These are phyloP conservation scores for Gonioctena quinquepunctata DNA, from an alignment of 1,140 invertebrate species.

Conservation along the genomic window DNA sequence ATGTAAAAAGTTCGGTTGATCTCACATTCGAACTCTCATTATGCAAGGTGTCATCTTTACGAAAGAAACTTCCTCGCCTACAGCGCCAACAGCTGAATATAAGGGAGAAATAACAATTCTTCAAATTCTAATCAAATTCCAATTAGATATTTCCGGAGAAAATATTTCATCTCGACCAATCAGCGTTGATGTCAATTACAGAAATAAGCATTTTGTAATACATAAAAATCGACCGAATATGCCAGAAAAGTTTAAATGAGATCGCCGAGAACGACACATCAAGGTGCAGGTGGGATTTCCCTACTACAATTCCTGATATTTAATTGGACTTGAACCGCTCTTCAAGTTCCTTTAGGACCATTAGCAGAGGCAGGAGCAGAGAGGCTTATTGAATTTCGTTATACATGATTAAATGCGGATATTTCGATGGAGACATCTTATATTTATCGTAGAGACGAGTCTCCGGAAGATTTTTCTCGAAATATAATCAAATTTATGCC, in stretches of 20 bases:
- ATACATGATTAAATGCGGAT: constrained; percentile 4
- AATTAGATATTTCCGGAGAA: constrained; percentile 32
- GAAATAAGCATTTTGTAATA: constrained; percentile 8
- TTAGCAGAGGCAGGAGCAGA: neutral
- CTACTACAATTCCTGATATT: constrained; percentile 13
- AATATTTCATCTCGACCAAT: constrained; percentile 29
- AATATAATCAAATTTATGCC: too few species aligned
- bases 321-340: constrained; percentile 8
- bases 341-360: neutral
- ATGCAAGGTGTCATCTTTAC: too few species aligned
- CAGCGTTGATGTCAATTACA: constrained; percentile 26
- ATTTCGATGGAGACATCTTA: neutral
- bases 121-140: constrained; percentile 26
- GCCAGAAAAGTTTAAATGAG: constrained; percentile 16
- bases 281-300: constrained; percentile 11
- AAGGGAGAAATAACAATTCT: constrained; percentile 19
- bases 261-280: constrained; percentile 6
- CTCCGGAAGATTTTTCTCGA: too few species aligned
- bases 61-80: too few species aligned
- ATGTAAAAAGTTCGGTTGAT: too few species aligned
- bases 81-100: constrained; percentile 11
- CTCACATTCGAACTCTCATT: too few species aligned
- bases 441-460: too few species aligned
- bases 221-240: constrained; percentile 1
- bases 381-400: neutral